Evolutionary conservation across 2,797 vertebrate genomes (phyloP).

Genomic region (Epinephelus coioides): DNA sequence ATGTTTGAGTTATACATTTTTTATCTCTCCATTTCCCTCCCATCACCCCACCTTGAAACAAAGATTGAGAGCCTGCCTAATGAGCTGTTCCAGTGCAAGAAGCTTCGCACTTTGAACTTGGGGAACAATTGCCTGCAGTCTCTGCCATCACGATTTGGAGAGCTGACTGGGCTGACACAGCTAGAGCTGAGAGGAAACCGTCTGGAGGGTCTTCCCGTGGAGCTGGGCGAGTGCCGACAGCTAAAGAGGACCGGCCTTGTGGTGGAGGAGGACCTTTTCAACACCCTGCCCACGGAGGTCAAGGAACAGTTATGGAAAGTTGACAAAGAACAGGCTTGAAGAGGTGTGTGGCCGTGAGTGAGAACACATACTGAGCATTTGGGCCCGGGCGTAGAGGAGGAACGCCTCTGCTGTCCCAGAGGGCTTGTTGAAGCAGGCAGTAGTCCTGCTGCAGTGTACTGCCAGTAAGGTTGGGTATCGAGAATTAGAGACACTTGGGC

Average conservation of each 20-base stretch:
- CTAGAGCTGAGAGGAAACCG: conserved; percentile 97
- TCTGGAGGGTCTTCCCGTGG: conserved; percentile 96
- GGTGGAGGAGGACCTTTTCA: conserved; percentile 97
- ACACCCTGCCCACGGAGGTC: conserved; percentile 94
- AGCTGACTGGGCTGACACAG: conserved; percentile 94
- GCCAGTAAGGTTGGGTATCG: conserved; percentile 56
- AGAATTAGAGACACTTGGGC: conserved; percentile 29
- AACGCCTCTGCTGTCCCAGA: conserved; percentile 3
- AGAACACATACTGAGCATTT: conserved; percentile 3
- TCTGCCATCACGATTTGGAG: conserved; percentile 94
- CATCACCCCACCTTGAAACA: neutral
- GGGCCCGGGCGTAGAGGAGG: conserved; percentile 18
- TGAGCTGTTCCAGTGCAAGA: conserved; percentile 98
- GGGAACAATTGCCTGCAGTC: conserved; percentile 96
- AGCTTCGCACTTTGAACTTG: conserved; percentile 95
- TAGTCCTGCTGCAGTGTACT: conserved; percentile 35
- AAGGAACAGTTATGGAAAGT: conserved; percentile 96
- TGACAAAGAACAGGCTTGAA: conserved; percentile 95
- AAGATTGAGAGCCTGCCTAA: conserved; percentile 96
- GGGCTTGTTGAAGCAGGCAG: conserved; percentile 9
- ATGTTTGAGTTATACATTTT: neutral
- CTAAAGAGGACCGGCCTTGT: conserved; percentile 94
- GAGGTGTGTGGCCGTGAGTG: conserved; percentile 6
- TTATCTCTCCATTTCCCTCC: conserved; percentile 1
- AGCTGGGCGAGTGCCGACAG: conserved; percentile 95